phyloP scores from a whole-genome alignment of 2,797 vertebrate species.

The Myoxocephalus aenaeus region DNA sequence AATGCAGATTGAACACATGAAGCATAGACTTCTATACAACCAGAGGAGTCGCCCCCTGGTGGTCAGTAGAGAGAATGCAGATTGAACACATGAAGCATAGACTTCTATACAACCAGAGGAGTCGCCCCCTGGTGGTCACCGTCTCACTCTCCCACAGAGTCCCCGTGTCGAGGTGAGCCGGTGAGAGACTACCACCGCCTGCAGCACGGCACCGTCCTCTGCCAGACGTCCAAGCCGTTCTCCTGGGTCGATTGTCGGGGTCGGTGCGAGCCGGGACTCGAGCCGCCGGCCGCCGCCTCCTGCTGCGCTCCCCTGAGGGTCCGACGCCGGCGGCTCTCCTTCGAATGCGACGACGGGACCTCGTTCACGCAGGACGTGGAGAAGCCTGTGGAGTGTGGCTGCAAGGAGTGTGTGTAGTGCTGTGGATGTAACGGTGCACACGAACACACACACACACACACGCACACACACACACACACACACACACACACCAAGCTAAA shows the following conservation, averaged over 20 bases:
- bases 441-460: constrained; percentile 14
- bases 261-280: constrained; percentile 46
- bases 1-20: too few species aligned
- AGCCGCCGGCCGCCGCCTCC: constrained; percentile 60
- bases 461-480: constrained; percentile 21
- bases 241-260: constrained; percentile 92
- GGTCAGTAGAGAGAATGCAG: too few species aligned
- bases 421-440: constrained; percentile 6
- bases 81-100: too few species aligned
- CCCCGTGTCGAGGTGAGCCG: constrained; percentile 84
- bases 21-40: too few species aligned
- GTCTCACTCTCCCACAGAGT: constrained; percentile 76
- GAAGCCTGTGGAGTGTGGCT: constrained; percentile 88
- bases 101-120: too few species aligned
- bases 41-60: too few species aligned
- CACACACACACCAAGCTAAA: constrained; percentile 45
- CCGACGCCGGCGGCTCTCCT: constrained; percentile 87
- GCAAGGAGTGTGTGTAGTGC: constrained; percentile 82
- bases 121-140: too few species aligned
- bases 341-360: constrained; percentile 91
- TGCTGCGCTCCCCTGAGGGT: constrained; percentile 89
- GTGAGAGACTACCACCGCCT: constrained; percentile 90
- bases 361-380: constrained; percentile 93
- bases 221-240: constrained; percentile 90
- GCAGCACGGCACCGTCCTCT: constrained; percentile 89